Evolutionary conservation across 2,797 vertebrate genomes (phyloP).

Genomic region (Distichodus sexfasciatus): DNA sequence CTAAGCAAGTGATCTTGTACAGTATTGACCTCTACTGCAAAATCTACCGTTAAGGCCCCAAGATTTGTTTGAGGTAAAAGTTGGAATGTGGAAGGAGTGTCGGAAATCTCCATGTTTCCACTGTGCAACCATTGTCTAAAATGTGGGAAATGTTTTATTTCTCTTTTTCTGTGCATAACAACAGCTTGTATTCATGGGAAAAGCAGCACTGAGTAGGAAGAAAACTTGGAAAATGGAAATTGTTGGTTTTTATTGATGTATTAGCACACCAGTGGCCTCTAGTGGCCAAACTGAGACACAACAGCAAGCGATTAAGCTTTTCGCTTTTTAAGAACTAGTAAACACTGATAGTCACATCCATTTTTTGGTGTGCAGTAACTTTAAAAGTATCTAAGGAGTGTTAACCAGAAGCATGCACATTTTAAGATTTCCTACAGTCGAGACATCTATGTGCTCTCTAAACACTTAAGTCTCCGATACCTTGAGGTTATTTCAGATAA

Average conservation of each 20-base stretch:
- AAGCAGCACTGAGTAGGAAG: too few species aligned
- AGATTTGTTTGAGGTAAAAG: neutral
- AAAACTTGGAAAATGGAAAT: too few species aligned
- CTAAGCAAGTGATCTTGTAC: constrained; percentile 20
- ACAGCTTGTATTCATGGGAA: too few species aligned
- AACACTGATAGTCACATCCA: neutral
- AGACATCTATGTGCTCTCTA: too few species aligned
- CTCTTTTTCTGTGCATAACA: too few species aligned
- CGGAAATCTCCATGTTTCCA: neutral
- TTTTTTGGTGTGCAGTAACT: too few species aligned
- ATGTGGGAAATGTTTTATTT: too few species aligned
- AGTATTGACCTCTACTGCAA: constrained; percentile 39
- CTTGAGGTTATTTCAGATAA: too few species aligned
- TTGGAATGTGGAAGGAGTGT: neutral
- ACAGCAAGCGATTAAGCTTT: neutral
- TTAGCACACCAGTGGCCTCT: neutral
- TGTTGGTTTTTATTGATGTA: neutral
- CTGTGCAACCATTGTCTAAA: neutral
- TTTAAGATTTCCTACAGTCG: too few species aligned
- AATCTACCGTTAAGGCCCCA: neutral
- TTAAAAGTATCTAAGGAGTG: too few species aligned
- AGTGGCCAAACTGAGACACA: neutral
- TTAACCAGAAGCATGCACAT: too few species aligned
- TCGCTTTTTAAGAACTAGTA: neutral
- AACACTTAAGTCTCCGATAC: too few species aligned